A percentile compares a stretch with the other conserved stretches of the same genome.
phyloP scores from a whole-genome alignment of 2,797 vertebrate genomes.

The Cuculus canorus region DNA sequence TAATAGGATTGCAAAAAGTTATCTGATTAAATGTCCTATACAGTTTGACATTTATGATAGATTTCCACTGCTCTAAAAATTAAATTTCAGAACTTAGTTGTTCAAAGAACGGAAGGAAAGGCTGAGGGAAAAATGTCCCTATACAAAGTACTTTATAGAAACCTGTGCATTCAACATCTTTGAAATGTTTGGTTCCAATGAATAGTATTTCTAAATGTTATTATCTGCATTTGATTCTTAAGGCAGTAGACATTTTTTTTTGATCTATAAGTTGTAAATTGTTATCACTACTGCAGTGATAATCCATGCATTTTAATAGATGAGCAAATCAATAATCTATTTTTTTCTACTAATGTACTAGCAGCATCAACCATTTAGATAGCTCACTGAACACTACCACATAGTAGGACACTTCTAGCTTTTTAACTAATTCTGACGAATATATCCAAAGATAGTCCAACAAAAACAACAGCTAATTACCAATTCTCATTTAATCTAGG shows the following conservation, averaged over 20 bases:
- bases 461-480: neutral
- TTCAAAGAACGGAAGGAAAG: neutral
- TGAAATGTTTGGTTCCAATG: neutral
- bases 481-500: neutral
- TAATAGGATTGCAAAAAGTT: neutral
- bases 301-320: neutral
- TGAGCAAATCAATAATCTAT: neutral
- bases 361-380: neutral
- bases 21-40: neutral
- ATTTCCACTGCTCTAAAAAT: conserved; percentile 32
- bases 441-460: neutral
- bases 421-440: neutral
- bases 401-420: neutral
- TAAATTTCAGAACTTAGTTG: conserved; percentile 7
- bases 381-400: neutral
- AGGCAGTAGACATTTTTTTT: neutral
- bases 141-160: neutral
- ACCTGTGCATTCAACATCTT: neutral
- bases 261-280: neutral
- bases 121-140: neutral
- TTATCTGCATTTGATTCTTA: neutral
- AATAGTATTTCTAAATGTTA: neutral
- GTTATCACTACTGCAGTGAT: neutral
- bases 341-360: neutral
- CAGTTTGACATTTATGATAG: neutral